phyloP scores from a whole-genome alignment of 2,113 vertebrate species.

The Tiliqua scincoides region DNA sequence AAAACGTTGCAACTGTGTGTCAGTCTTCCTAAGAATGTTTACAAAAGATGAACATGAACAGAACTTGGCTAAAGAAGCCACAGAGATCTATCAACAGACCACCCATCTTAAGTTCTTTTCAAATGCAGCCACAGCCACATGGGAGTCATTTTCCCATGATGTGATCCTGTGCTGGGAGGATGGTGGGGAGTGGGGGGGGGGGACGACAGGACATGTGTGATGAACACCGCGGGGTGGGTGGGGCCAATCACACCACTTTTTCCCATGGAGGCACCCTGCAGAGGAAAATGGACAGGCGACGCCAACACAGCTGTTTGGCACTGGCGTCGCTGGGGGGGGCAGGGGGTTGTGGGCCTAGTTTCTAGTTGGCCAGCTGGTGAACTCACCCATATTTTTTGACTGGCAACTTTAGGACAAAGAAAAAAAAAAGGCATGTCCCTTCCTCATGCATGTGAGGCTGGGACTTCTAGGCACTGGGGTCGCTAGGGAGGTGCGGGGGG shows the following conservation, averaged over 20 bases:
- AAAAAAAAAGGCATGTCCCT: no score
- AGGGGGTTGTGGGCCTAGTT: no score
- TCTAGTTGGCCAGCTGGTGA: no score
- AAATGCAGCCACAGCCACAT: neutral
- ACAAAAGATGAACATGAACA: neutral
- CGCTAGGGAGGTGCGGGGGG: no score
- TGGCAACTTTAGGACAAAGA: no score
- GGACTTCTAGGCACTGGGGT: no score
- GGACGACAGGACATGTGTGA: neutral
- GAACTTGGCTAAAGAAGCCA: neutral
- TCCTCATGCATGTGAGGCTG: no score
- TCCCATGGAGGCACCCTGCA: neutral
- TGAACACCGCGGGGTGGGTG: neutral
- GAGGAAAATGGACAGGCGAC: neutral
- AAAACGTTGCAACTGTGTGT: neutral
- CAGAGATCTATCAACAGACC: neutral
- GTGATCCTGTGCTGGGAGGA: neutral
- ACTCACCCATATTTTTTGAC: no score
- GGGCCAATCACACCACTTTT: neutral
- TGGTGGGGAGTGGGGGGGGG: no score
- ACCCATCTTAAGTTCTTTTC: neutral
- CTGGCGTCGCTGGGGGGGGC: no score
- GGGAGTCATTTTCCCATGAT: neutral
- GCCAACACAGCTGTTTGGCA: no score
- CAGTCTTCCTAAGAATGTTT: neutral